Evolutionary conservation across 2,888 invertebrate genomes (phyloP).

Genomic region (Dasysyrphus tricinctus): DNA sequence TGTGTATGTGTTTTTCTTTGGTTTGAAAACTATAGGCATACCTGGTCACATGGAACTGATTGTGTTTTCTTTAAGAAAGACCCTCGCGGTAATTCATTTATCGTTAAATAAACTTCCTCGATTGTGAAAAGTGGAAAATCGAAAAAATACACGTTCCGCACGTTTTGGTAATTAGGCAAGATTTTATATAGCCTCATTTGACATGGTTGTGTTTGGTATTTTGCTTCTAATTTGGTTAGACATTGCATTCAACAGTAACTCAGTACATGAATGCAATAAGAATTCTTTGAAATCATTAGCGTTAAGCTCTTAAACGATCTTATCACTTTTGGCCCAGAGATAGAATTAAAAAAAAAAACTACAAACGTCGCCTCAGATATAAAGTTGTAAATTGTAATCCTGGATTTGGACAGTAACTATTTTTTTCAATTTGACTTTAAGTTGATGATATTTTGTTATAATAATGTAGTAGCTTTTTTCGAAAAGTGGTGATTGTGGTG

Average conservation of each 20-base stretch:
- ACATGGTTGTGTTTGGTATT: background rate
- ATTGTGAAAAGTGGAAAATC: constrained; percentile 25
- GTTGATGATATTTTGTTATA: no score
- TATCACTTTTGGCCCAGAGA: background rate
- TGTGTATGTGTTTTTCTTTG: constrained; percentile 36
- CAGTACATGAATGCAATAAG: background rate
- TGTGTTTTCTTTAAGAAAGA: constrained; percentile 31
- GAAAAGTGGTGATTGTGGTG: no score
- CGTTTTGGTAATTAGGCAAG: constrained; percentile 58
- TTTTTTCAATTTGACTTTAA: no score
- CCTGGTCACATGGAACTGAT: constrained; percentile 21
- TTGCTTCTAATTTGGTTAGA: background rate
- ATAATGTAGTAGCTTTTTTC: no score
- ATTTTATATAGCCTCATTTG: background rate
- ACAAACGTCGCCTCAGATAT: no score
- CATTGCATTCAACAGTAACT: background rate
- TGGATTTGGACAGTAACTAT: no score
- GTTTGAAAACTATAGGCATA: background rate
- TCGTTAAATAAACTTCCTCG: constrained; percentile 66
- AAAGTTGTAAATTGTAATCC: no score
- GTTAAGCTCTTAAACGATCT: background rate
- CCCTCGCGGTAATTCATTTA: constrained; percentile 45
- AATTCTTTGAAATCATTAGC: background rate
- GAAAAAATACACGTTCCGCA: constrained; percentile 62
- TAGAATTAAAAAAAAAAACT: no score